These are phyloP conservation scores for Dinomys branickii DNA, from an alignment of 2,113 vertebrate species.

Conservation along the genomic window DNA sequence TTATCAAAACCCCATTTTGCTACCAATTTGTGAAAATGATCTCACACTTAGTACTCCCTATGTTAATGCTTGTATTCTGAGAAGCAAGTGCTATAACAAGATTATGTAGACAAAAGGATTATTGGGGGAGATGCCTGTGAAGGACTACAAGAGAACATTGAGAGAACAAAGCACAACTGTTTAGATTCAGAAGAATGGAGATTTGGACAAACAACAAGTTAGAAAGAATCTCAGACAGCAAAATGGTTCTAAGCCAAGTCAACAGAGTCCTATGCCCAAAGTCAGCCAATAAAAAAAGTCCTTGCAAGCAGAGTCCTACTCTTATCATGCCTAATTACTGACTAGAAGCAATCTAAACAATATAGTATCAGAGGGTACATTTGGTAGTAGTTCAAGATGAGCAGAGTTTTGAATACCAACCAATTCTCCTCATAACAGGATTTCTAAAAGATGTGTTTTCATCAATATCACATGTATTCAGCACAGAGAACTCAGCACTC, in stretches of 20 bases:
- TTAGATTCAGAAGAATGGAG: background rate
- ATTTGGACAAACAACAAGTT: background rate
- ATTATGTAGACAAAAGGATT: background rate
- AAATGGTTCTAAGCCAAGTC: background rate
- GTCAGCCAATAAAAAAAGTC: background rate
- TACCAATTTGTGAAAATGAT: background rate
- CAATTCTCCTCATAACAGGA: background rate
- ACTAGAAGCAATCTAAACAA: background rate
- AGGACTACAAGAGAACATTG: background rate
- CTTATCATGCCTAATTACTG: background rate
- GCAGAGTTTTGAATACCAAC: background rate
- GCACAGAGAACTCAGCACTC: background rate
- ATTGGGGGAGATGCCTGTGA: background rate
- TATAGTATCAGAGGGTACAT: background rate
- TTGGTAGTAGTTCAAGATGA: background rate
- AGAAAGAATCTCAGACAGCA: background rate
- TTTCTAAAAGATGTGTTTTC: background rate
- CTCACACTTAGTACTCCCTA: background rate
- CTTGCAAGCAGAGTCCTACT: background rate
- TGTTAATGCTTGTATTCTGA: background rate
- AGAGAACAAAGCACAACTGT: background rate
- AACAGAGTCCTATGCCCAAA: background rate
- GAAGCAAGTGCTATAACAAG: background rate
- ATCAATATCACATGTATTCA: background rate
- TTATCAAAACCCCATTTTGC: background rate